phyloP scores from a whole-genome alignment of 1,140 invertebrate species.

The silkworm (Bombyx mori) region DNA sequence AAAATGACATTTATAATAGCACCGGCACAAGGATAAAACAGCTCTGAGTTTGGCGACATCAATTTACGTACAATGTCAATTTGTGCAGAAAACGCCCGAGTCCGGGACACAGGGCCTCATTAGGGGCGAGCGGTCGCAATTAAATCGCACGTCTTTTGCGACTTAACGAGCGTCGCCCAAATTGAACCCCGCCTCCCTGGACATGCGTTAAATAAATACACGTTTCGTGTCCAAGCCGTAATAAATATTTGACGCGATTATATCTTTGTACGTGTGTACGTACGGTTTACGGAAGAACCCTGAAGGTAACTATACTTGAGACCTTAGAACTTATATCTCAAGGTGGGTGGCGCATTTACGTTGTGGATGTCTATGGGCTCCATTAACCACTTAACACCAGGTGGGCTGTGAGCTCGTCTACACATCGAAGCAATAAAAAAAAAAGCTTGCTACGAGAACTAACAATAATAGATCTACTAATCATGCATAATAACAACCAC shows the following conservation, averaged over 20 bases:
- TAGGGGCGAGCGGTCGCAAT: conserved; percentile 62
- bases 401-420: too few species aligned
- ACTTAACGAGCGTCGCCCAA: conserved; percentile 53
- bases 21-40: conserved; percentile 19
- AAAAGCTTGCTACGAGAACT: too few species aligned
- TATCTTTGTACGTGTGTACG: conserved; percentile 12
- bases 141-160: conserved; percentile 63
- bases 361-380: too few species aligned
- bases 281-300: too few species aligned
- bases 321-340: too few species aligned
- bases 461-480: too few species aligned
- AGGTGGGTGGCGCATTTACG: too few species aligned
- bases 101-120: conserved; percentile 54
- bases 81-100: conserved; percentile 44
- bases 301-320: too few species aligned
- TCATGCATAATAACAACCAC: too few species aligned
- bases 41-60: conserved; percentile 41
- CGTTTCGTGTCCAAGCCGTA: conserved; percentile 25
- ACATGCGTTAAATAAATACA: conserved; percentile 45
- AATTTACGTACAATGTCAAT: conserved; percentile 64
- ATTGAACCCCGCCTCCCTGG: conserved; percentile 45
- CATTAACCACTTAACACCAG: too few species aligned
- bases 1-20: conserved; percentile 10
- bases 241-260: conserved; percentile 35
- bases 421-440: too few species aligned